A percentile compares a stretch with the other conserved stretches of the same genome.
Conservation (phyloP, 1,140 invertebrate species). For the fruit fly (Drosophila melanogaster) region DNA sequence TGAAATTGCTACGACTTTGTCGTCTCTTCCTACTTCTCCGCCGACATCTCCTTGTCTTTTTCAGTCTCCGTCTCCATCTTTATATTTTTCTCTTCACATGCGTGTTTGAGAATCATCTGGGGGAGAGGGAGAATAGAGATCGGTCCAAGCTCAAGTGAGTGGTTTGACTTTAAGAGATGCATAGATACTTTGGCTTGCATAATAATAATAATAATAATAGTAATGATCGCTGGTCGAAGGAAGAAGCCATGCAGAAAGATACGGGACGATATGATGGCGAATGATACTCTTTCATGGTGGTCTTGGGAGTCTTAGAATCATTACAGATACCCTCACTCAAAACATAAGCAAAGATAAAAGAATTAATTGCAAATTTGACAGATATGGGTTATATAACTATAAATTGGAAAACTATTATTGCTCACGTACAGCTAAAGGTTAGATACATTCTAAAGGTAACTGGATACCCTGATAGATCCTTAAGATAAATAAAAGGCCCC, state of each 20-base stretch:
- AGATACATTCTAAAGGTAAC: slow-evolving; percentile 2
- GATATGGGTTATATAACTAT: not conserved
- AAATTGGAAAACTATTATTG: not conserved
- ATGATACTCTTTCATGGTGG: slow-evolving; percentile 17
- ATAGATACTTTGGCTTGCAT: slow-evolving; percentile 29
- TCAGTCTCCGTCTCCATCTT: not conserved
- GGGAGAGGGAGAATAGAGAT: not conserved
- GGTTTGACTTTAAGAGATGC: slow-evolving; percentile 10
- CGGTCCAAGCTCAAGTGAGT: slow-evolving; percentile 15
- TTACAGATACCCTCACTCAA: not conserved
- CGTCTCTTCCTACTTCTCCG: not conserved
- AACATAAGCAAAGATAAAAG: slow-evolving; percentile 2
- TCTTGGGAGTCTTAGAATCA: not conserved
- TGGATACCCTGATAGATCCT: not conserved
- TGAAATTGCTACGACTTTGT: slow-evolving; percentile 51
- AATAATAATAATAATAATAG: slow-evolving; percentile 13
- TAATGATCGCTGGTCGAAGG: slow-evolving; percentile 2
- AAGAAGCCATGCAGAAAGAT: slow-evolving; percentile 8
- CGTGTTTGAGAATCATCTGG: slow-evolving; percentile 31
- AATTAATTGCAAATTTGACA: not conserved
- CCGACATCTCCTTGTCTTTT: not conserved
- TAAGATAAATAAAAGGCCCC: not conserved
- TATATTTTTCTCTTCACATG: slow-evolving; percentile 16
- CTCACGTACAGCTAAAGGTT: not conserved
- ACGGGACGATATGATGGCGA: not conserved